Percentiles rank a stretch among this genome's conserved stretches.
These are phyloP conservation scores for Turdus rufiventris DNA, from an alignment of 2,113 vertebrate species.

Conservation along the genomic window DNA sequence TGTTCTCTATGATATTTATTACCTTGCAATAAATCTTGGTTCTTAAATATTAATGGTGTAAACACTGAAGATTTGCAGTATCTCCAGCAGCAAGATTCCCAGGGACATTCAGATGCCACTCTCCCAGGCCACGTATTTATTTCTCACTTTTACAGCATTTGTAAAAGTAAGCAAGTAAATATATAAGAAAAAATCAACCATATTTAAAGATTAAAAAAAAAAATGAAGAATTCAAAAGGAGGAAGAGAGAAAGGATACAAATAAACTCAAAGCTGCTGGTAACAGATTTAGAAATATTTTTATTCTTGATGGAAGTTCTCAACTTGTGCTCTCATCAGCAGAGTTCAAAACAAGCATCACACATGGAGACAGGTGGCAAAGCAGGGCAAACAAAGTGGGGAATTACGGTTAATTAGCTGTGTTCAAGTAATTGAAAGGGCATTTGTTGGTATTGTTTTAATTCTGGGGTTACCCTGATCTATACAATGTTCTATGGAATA, in stretches of 20 bases:
- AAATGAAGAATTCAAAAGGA: not conserved
- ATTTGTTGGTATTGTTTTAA: not conserved
- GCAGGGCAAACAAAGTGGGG: not conserved
- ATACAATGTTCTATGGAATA: not conserved
- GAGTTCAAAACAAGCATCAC: not conserved
- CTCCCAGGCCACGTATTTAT: not conserved
- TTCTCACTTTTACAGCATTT: not conserved
- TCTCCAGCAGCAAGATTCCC: not conserved
- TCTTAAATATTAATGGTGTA: slow-evolving; percentile 5
- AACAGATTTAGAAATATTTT: not conserved
- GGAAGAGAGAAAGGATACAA: not conserved
- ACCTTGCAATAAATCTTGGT: not conserved
- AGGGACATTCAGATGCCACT: not conserved
- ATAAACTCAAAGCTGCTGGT: not conserved
- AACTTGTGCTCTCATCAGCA: not conserved
- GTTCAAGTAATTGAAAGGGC: not conserved
- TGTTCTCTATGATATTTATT: not conserved
- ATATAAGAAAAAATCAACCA: not conserved
- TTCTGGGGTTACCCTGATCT: not conserved
- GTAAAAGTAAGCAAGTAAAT: not conserved
- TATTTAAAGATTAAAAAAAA: not conserved
- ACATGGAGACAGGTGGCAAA: not conserved
- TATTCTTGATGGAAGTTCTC: not conserved
- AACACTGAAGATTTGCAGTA: not conserved
- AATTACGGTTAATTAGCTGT: not conserved